These are phyloP conservation scores for Thereva nobilitata DNA, from an alignment of 2,888 invertebrate species.

Conservation along the genomic window DNA sequence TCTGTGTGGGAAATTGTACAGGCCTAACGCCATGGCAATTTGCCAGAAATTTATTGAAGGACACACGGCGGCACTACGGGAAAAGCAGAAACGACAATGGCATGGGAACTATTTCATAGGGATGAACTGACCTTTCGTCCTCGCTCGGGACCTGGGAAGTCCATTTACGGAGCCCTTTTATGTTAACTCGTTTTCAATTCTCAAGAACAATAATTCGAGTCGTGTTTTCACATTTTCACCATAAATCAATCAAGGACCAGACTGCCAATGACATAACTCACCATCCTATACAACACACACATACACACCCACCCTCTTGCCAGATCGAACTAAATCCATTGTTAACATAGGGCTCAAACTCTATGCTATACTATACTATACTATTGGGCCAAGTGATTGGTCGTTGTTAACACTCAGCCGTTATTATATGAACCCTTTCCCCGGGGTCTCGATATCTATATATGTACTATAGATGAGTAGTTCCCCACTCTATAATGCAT, in stretches of 20 bases:
- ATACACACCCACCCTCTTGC: neutral
- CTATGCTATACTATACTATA: neutral
- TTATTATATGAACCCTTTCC: conserved; percentile 18
- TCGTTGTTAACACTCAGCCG: conserved; percentile 21
- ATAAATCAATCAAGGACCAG: conserved; percentile 29
- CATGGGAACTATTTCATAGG: too few relatives aligned
- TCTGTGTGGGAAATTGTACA: too few relatives aligned
- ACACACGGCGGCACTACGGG: too few relatives aligned
- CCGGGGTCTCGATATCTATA: conserved; percentile 10
- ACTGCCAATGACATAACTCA: conserved; percentile 23
- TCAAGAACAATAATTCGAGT: neutral
- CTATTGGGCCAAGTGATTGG: conserved; percentile 22
- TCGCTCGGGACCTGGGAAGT: too few relatives aligned
- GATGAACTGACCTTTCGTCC: too few relatives aligned
- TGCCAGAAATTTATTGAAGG: too few relatives aligned
- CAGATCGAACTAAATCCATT: neutral
- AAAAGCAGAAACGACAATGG: too few relatives aligned
- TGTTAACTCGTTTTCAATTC: too few relatives aligned
- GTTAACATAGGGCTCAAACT: neutral
- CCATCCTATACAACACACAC: conserved; percentile 1
- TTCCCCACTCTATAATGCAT: conserved; percentile 16
- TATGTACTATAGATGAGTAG: neutral
- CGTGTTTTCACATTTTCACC: conserved; percentile 25
- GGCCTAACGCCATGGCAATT: too few relatives aligned
- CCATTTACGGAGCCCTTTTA: too few relatives aligned